These are phyloP conservation scores for Pogonus chalceus DNA, from an alignment of 1,140 invertebrate genomes.

Conservation along the genomic window DNA sequence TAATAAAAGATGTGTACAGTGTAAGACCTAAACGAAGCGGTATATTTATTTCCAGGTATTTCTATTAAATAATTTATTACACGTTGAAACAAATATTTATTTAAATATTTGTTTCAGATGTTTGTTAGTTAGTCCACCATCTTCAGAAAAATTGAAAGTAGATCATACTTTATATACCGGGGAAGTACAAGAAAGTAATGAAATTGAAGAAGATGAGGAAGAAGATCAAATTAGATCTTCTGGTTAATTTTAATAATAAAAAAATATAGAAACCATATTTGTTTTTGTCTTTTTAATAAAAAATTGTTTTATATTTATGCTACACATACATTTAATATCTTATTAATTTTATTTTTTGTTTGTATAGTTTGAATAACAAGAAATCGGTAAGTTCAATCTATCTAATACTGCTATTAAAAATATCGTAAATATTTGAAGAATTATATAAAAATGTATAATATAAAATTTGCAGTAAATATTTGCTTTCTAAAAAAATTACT, in stretches of 20 bases:
- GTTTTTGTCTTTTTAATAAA: too few species aligned
- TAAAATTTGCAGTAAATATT: too few species aligned
- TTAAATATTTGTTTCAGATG: constrained; percentile 33
- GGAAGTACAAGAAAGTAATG: constrained; percentile 15
- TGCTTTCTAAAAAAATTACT: too few species aligned
- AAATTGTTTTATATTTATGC: too few species aligned
- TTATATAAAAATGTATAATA: too few species aligned
- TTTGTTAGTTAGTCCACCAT: constrained; percentile 42
- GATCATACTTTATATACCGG: constrained; percentile 47
- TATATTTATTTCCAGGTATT: constrained; percentile 55
- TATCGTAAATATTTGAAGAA: too few species aligned
- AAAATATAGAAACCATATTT: too few species aligned
- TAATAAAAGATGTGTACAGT: constrained; percentile 52
- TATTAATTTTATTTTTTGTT: too few species aligned
- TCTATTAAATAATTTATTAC: constrained; percentile 10
- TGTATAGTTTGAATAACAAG: too few species aligned
- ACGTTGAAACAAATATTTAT: constrained; percentile 7
- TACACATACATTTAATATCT: too few species aligned
- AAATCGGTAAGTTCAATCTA: too few species aligned
- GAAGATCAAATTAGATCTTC: constrained; percentile 16
- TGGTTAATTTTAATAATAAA: constrained; percentile 11
- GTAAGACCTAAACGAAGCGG: constrained; percentile 50
- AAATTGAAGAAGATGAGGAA: constrained; percentile 26
- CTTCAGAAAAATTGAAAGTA: constrained; percentile 53
- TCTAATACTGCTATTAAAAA: too few species aligned